These are phyloP conservation scores for Pseudomyrmex cubaensis DNA, from an alignment of 1,140 invertebrate species.

Conservation along the genomic window DNA sequence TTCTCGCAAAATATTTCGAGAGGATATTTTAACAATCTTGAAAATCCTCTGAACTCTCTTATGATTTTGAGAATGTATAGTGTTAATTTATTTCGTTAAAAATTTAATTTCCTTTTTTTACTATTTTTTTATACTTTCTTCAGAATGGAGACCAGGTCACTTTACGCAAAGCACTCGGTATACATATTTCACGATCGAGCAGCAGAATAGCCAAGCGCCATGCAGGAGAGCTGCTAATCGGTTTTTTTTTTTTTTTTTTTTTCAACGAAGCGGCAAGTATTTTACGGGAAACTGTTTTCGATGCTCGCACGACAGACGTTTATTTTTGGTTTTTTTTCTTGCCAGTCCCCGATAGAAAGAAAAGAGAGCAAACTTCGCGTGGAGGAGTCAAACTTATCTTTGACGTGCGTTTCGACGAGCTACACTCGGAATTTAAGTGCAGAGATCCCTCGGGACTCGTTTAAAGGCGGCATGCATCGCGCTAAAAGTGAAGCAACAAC, in stretches of 20 bases:
- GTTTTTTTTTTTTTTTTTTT: neutral
- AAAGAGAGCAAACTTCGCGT: conserved; percentile 22
- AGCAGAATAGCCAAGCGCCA: conserved; percentile 71
- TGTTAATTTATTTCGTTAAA: neutral
- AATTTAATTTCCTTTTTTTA: neutral
- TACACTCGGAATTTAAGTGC: conserved; percentile 47
- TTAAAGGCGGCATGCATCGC: conserved; percentile 48
- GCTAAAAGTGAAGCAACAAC: conserved; percentile 54
- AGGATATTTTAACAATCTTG: conserved; percentile 14
- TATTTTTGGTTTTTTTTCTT: neutral
- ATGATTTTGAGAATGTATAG: neutral
- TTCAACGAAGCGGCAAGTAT: conserved; percentile 13
- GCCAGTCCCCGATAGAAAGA: neutral
- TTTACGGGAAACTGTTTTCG: neutral
- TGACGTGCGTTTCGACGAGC: conserved; percentile 52
- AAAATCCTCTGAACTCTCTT: neutral
- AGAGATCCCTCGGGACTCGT: conserved; percentile 47
- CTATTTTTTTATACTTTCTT: no score
- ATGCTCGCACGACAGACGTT: neutral
- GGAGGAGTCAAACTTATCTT: conserved; percentile 29
- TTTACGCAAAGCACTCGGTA: conserved; percentile 44
- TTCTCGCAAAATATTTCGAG: conserved; percentile 1
- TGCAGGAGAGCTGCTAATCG: conserved; percentile 68
- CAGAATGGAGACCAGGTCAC: neutral
- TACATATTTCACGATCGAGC: conserved; percentile 38